phyloP scores from a whole-genome alignment of 1,140 invertebrate species.

The Tetramorium alpestre region DNA sequence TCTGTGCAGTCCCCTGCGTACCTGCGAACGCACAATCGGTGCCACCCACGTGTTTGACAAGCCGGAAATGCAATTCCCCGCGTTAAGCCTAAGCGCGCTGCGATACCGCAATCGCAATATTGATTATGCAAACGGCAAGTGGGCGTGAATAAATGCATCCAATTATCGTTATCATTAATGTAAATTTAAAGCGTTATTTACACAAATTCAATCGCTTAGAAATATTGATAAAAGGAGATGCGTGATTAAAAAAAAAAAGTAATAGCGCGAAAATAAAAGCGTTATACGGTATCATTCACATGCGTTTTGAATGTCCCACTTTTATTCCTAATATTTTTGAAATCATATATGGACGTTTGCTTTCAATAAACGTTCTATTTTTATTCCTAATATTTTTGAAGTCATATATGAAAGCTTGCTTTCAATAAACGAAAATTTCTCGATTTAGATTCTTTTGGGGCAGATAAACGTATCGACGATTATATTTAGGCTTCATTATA shows the following conservation, averaged over 20 bases:
- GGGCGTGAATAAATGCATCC: background rate
- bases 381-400: background rate
- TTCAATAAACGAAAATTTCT: conserved; percentile 7
- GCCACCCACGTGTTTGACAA: conserved; percentile 7
- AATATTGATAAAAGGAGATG: background rate
- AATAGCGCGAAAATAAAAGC: background rate
- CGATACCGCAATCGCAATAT: background rate
- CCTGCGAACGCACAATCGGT: conserved; percentile 79
- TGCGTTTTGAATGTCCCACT: background rate
- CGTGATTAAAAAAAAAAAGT: too few relatives aligned
- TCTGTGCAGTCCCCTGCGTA: conserved; percentile 93
- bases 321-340: background rate
- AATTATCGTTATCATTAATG: conserved; percentile 35
- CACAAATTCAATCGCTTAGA: background rate
- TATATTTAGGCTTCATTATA: conserved; percentile 34
- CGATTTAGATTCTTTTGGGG: background rate
- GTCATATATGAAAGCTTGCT: background rate
- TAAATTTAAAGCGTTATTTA: background rate
- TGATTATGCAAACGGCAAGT: conserved; percentile 14
- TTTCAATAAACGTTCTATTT: conserved; percentile 8
- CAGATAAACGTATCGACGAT: background rate
- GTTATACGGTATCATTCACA: too few relatives aligned
- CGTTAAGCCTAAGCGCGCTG: conserved; percentile 2
- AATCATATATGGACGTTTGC: background rate
- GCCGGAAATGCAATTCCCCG: conserved; percentile 12